phyloP scores from a whole-genome alignment of 2,888 invertebrate genomes.

The Platycheirus rosarum region DNA sequence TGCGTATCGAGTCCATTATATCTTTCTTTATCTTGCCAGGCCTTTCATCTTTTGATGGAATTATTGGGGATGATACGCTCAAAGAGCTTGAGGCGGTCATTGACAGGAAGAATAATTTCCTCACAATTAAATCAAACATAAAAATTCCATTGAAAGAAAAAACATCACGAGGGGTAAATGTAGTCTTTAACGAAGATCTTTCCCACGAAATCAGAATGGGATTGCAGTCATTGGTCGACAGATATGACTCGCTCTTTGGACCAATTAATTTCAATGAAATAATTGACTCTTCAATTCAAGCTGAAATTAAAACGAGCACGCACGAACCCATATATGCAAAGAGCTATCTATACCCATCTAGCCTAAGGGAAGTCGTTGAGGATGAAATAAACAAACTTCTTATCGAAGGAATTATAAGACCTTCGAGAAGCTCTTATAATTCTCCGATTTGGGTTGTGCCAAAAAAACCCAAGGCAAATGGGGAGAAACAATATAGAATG shows the following conservation, averaged over 20 bases:
- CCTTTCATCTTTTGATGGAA: not conserved
- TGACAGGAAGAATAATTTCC: not conserved
- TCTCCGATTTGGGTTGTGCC: conserved; percentile 75
- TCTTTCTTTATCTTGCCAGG: not conserved
- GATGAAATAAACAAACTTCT: conserved; percentile 77
- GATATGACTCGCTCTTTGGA: conserved; percentile 12
- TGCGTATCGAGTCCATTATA: not conserved
- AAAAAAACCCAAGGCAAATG: too few relatives aligned
- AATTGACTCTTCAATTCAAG: conserved; percentile 23
- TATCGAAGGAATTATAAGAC: conserved; percentile 76
- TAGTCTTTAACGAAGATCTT: too few relatives aligned
- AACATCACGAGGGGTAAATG: too few relatives aligned
- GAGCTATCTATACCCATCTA: conserved; percentile 79
- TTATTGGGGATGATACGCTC: not conserved
- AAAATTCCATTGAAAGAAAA: conserved; percentile 41
- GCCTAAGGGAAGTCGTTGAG: conserved; percentile 78
- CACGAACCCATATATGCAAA: conserved; percentile 77
- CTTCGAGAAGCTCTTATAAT: conserved; percentile 76
- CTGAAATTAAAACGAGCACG: conserved; percentile 41
- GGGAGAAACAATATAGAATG: conserved; percentile 4
- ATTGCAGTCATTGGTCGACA: not conserved
- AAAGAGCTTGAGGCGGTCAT: too few relatives aligned
- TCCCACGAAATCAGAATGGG: not conserved
- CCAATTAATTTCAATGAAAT: conserved; percentile 8
- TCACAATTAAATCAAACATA: conserved; percentile 27